Evolutionary conservation across 2,888 invertebrate genomes (phyloP).

Genomic region (Philereme vetulata): DNA sequence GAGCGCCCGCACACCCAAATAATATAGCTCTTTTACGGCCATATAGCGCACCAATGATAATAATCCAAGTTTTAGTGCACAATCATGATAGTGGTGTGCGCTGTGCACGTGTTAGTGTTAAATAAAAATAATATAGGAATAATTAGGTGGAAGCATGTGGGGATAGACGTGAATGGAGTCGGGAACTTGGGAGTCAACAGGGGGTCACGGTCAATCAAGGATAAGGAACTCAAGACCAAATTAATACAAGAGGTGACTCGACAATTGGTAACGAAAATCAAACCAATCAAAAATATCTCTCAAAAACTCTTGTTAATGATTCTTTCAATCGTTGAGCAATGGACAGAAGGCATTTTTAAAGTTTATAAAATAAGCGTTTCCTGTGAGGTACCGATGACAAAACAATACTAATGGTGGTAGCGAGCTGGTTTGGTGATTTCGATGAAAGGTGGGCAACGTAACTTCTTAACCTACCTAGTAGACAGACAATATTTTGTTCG

Average conservation of each 20-base stretch:
- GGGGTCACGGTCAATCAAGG: constrained; percentile 56
- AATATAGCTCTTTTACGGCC: too few species aligned
- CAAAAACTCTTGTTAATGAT: not conserved
- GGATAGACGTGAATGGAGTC: constrained; percentile 52
- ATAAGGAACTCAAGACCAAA: constrained; percentile 38
- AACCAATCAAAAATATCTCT: constrained; percentile 19
- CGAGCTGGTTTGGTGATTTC: too few species aligned
- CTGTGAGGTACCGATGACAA: too few species aligned
- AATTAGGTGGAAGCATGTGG: constrained; percentile 48
- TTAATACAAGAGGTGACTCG: constrained; percentile 36
- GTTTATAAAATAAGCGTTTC: too few species aligned
- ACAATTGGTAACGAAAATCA: constrained; percentile 26
- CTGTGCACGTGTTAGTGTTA: constrained; percentile 46
- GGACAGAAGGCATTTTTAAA: not conserved
- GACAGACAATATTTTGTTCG: too few species aligned
- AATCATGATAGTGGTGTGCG: constrained; percentile 37
- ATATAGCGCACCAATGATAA: too few species aligned
- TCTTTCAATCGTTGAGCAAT: not conserved
- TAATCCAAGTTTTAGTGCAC: constrained; percentile 38
- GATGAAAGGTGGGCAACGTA: too few species aligned
- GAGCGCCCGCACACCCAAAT: too few species aligned
- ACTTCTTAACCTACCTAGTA: too few species aligned
- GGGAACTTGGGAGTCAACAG: constrained; percentile 54
- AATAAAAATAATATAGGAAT: constrained; percentile 35
- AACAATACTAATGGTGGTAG: too few species aligned